Conservation (phyloP, 2,797 vertebrate genomes). For the Picus viridis region DNA sequence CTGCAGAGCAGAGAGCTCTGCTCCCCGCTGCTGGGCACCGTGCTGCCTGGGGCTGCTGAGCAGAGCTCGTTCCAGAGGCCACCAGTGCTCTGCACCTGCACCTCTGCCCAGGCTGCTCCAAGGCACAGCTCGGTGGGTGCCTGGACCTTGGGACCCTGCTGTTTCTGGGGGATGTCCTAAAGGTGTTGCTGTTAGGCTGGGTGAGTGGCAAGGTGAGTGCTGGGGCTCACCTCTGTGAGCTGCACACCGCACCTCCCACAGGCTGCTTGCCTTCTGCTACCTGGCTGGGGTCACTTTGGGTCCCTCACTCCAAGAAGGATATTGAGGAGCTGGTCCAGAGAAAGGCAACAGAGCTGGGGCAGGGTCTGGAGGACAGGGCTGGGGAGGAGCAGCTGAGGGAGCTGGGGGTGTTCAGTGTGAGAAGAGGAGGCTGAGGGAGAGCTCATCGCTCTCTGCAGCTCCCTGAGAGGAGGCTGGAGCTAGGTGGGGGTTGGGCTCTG, state of each 20-base stretch:
- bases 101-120: neutral
- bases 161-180: neutral
- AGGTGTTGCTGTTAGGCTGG: neutral
- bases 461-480: no score
- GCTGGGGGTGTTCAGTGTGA: no score
- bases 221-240: neutral
- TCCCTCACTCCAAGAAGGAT: no score
- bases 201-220: neutral
- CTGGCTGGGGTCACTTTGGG: no score
- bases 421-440: no score
- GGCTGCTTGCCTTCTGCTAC: rapidly evolving
- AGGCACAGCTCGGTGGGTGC: rapidly evolving
- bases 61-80: neutral
- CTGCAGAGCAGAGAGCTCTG: neutral
- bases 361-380: no score
- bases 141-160: neutral
- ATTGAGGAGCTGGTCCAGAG: no score
- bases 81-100: neutral
- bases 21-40: neutral
- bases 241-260: neutral
- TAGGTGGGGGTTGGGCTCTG: no score
- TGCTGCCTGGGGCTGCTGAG: neutral
- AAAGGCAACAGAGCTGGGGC: no score
- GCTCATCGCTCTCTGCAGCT: no score
- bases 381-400: no score